These are phyloP conservation scores for Choristoneura fumiferana DNA, from an alignment of 1,140 invertebrate species.

Conservation along the genomic window DNA sequence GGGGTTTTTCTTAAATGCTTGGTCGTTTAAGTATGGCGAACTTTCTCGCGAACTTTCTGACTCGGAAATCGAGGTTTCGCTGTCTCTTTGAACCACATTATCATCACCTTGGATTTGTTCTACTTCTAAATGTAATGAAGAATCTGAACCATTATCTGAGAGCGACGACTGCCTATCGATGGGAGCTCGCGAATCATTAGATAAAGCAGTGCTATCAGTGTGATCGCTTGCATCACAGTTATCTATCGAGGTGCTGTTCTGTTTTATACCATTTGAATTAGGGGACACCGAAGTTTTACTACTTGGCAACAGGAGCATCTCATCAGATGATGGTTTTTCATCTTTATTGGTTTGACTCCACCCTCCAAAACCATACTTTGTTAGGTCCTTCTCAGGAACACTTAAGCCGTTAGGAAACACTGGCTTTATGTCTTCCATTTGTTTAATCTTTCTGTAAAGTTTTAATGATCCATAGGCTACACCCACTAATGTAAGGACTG, in stretches of 20 bases:
- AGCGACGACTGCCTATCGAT: conserved; percentile 57
- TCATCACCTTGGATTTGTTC: conserved; percentile 45
- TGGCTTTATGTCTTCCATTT: conserved; percentile 74
- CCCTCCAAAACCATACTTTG: conserved; percentile 56
- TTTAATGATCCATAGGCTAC: conserved; percentile 57
- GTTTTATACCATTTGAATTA: conserved; percentile 49
- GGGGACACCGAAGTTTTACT: conserved; percentile 43
- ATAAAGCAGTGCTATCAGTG: conserved; percentile 69
- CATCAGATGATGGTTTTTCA: conserved; percentile 65
- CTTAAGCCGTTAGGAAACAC: conserved; percentile 64
- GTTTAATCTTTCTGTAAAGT: conserved; percentile 60
- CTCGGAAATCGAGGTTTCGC: conserved; percentile 45
- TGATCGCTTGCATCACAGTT: conserved; percentile 66
- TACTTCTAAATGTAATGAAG: conserved; percentile 57
- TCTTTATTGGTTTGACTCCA: conserved; percentile 68
- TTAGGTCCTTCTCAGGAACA: conserved; percentile 65
- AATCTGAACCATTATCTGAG: conserved; percentile 63
- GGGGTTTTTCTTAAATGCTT: conserved; percentile 55
- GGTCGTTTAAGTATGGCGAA: conserved; percentile 50
- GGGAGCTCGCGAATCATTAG: conserved; percentile 54
- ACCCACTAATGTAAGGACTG: conserved; percentile 50
- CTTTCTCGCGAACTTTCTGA: conserved; percentile 46
- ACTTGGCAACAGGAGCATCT: conserved; percentile 63
- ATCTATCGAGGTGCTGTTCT: conserved; percentile 52
- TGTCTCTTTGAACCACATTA: conserved; percentile 39